phyloP scores from a whole-genome alignment of 1,140 invertebrate species.

The Brachionus manjavacas region DNA sequence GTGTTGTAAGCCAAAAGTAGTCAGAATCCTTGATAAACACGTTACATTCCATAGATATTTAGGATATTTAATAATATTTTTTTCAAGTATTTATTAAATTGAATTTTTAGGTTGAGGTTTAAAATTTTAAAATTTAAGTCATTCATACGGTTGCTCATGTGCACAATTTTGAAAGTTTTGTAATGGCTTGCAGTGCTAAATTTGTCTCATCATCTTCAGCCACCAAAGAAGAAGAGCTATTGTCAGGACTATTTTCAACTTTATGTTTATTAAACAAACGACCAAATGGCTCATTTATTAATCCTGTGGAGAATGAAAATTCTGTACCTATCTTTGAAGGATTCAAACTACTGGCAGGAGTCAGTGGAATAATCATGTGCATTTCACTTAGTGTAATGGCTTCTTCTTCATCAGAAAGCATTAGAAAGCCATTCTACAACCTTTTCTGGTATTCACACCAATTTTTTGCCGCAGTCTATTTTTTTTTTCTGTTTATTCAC shows the following conservation, averaged over 20 bases:
- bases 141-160: slow-evolving; percentile 28
- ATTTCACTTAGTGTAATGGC: slow-evolving; percentile 53
- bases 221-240: background rate
- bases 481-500: background rate
- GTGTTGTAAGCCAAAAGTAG: background rate
- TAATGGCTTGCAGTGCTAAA: background rate
- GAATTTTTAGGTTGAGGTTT: background rate
- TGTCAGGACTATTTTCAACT: slow-evolving; percentile 16
- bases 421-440: slow-evolving; percentile 56
- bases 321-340: background rate
- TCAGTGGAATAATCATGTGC: slow-evolving; percentile 52
- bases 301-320: slow-evolving; percentile 8
- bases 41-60: slow-evolving; percentile 2
- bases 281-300: background rate
- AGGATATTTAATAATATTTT: slow-evolving; percentile 29
- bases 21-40: slow-evolving; percentile 29
- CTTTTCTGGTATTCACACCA: slow-evolving; percentile 58
- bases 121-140: background rate
- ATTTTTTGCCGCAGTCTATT: background rate
- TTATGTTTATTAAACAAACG: background rate
- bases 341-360: slow-evolving; percentile 51
- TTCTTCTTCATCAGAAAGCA: slow-evolving; percentile 53
- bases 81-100: background rate
- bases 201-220: background rate
- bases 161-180: slow-evolving; percentile 12